Evolutionary conservation across 2,113 vertebrate genomes (phyloP).

Genomic region (Ammodytes dubius): DNA sequence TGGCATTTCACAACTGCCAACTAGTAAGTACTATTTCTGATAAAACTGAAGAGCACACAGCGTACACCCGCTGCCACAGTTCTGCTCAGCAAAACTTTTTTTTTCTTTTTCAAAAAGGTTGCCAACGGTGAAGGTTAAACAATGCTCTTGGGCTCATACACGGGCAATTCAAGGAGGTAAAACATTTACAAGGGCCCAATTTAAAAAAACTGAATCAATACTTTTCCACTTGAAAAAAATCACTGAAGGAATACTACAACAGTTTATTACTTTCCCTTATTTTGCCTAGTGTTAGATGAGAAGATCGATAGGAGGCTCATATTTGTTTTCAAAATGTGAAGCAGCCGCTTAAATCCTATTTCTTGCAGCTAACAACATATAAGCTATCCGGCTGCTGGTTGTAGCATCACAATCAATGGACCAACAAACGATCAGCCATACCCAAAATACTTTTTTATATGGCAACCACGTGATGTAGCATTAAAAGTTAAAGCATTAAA

Average conservation of each 20-base stretch:
- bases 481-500: not conserved
- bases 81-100: not conserved
- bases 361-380: not conserved
- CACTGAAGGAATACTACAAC: not conserved
- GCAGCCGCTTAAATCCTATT: not conserved
- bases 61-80: constrained; percentile 6
- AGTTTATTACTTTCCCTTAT: not conserved
- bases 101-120: no score
- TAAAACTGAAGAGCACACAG: constrained; percentile 10
- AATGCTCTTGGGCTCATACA: not conserved
- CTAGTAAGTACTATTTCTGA: constrained; percentile 40
- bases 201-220: not conserved
- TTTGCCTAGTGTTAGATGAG: not conserved
- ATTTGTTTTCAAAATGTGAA: not conserved
- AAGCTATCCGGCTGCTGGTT: not conserved
- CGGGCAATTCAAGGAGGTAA: not conserved
- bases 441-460: not conserved
- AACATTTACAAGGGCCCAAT: not conserved
- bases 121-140: not conserved
- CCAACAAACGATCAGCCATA: not conserved
- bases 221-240: not conserved
- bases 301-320: no score
- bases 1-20: constrained; percentile 40
- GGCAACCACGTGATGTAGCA: not conserved
- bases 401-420: not conserved